phyloP scores from a whole-genome alignment of 2,797 vertebrate genomes.

The Acanthornis magna region DNA sequence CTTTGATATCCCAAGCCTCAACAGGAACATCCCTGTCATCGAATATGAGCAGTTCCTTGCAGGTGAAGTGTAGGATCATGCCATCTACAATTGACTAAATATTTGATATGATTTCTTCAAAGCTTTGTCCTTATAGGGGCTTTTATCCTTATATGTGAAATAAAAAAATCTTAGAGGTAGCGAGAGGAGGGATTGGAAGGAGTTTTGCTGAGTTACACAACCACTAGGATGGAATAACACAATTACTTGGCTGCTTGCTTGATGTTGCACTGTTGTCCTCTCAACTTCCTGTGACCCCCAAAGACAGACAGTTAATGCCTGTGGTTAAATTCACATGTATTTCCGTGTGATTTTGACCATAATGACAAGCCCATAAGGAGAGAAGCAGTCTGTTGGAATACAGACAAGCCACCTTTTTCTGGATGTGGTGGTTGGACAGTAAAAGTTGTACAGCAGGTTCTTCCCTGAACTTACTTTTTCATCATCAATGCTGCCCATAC shows the following conservation, averaged over 20 bases:
- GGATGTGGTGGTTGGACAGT: neutral
- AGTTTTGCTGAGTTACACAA: neutral
- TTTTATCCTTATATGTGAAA: neutral
- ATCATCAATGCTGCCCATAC: accelerated
- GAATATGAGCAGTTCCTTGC: conserved; percentile 94
- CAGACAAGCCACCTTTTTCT: neutral
- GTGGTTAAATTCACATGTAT: neutral
- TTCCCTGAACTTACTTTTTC: neutral
- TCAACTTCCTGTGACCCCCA: accelerated
- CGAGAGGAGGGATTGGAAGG: neutral
- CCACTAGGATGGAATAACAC: neutral
- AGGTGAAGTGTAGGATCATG: conserved; percentile 70
- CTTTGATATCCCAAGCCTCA: conserved; percentile 89
- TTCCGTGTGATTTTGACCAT: neutral
- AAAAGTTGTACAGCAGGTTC: neutral
- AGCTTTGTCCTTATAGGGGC: neutral
- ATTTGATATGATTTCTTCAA: neutral
- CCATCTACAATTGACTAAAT: neutral
- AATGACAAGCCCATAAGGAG: neutral
- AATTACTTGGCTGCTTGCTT: neutral
- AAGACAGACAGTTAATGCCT: neutral
- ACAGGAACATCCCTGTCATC: conserved; percentile 88
- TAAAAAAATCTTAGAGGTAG: neutral
- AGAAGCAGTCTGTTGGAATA: neutral
- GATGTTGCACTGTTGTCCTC: neutral